Base-by-base conservation (phyloP, 2,113 vertebrate species). In the Percopsis transmontana region DNA sequence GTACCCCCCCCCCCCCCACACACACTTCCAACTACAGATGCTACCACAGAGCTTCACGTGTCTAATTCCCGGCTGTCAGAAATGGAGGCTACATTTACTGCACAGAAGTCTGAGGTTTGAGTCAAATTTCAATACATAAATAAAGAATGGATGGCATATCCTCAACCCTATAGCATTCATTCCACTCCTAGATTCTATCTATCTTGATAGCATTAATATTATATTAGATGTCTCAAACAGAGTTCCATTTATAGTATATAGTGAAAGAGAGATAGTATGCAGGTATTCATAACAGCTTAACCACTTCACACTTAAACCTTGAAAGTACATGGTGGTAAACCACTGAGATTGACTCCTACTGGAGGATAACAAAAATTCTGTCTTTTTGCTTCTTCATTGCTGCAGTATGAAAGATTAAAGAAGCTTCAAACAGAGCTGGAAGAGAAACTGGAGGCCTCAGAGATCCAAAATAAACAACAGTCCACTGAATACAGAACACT, bases 401-500 rank as follows among this genome's bases (percentile, higher is more conserved):
- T 87, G 20, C 89, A 99, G 97, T 93, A 96, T 16, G 95, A 98
- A 33, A 94, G 96, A 66, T 78, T 98, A 79, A 95, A 89, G 74
- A 94, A 92, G 62, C 76, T 94, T 59, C 92, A 95, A 15, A 85
- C 80, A 19, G 97, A 99, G 73, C 89, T 98, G 4, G 96, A 99
- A 87, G 97, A 99, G 86, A 98, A 96, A 63, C 91, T 94, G 41
- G 96, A 98, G 85, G 94, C 94, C 10, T 90, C 97, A 9, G 97
- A 99, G 68, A 94, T 99, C 82, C 97, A 99, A 70, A 91, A 94
- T 76, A 98, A 99, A 71, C 94, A 93, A 23, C 93, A 96, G 27
- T 97, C 96, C 24, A 1, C 91, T 2, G 96, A 95, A 66, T 96
- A 97, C 79, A 91, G 96, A 69, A 91, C 58, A 56, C 92, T 96